Evolutionary conservation across 2,797 vertebrate genomes (phyloP).

Genomic region (Pseudochaenichthys georgianus): DNA sequence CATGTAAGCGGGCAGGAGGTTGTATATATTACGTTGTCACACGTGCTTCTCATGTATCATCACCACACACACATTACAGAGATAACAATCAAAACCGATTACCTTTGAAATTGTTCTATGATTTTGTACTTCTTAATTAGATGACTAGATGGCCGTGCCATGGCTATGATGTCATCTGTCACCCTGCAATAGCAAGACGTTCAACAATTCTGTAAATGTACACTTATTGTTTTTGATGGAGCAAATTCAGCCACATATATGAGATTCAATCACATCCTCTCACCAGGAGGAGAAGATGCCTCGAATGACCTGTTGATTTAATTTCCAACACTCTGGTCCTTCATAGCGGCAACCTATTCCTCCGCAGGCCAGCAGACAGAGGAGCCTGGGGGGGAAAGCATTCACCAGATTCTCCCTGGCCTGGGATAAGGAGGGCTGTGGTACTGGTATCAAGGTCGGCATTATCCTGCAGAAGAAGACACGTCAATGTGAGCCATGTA

Average conservation of each 20-base stretch:
- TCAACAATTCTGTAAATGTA: slow-evolving; percentile 11
- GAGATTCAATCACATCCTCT: slow-evolving; percentile 33
- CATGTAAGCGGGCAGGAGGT: neutral
- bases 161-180: slow-evolving; percentile 88
- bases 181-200: slow-evolving; percentile 76
- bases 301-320: slow-evolving; percentile 84
- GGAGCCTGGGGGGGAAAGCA: slow-evolving; percentile 84
- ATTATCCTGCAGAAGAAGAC: slow-evolving; percentile 55
- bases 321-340: slow-evolving; percentile 84
- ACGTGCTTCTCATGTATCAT: neutral
- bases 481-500: slow-evolving; percentile 17
- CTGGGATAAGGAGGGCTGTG: slow-evolving; percentile 86
- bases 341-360: slow-evolving; percentile 88
- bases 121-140: slow-evolving; percentile 86
- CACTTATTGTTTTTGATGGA: neutral
- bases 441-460: slow-evolving; percentile 78
- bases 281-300: slow-evolving; percentile 89
- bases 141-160: slow-evolving; percentile 84
- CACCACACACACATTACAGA: neutral
- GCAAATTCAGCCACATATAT: neutral
- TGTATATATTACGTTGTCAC: neutral
- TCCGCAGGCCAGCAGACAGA: slow-evolving; percentile 87
- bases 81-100: slow-evolving; percentile 32
- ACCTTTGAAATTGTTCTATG: slow-evolving; percentile 87
- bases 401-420: slow-evolving; percentile 87